Conservation (phyloP, 2,797 vertebrate species). For the Geotrypetes seraphini region DNA sequence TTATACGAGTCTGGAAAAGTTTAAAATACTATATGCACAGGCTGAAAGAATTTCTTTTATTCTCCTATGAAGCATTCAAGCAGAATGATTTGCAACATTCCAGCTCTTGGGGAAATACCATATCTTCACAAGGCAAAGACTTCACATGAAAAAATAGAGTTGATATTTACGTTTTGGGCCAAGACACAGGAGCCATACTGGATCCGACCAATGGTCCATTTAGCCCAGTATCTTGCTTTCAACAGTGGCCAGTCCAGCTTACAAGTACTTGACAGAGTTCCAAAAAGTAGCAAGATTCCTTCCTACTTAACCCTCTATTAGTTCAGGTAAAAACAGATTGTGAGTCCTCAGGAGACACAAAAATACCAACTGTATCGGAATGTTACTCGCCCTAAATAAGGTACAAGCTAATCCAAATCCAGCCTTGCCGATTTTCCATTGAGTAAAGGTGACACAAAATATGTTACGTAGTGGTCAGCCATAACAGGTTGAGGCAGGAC, state of each 20-base stretch:
- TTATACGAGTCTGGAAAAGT: neutral
- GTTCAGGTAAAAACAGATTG: too few species aligned
- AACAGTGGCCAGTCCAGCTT: too few species aligned
- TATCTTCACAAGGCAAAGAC: neutral
- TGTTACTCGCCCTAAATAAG: too few species aligned
- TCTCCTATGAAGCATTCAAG: neutral
- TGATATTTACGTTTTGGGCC: neutral
- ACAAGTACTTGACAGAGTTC: too few species aligned
- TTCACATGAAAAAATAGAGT: conserved; percentile 1
- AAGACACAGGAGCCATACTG: too few species aligned
- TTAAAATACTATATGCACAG: neutral
- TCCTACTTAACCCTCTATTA: too few species aligned
- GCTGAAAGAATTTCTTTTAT: neutral
- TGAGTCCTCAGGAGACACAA: too few species aligned
- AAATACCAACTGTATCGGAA: too few species aligned
- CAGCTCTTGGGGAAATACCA: neutral
- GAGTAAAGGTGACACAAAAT: neutral
- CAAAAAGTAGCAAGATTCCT: too few species aligned
- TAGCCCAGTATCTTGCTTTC: too few species aligned
- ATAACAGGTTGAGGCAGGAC: conserved; percentile 34
- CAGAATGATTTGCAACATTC: neutral
- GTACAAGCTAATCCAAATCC: neutral
- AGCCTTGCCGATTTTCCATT: neutral
- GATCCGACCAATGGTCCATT: too few species aligned
- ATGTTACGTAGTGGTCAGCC: conserved; percentile 34